A percentile compares a stretch with the other conserved stretches of the same genome.
phyloP scores from a whole-genome alignment of 2,888 invertebrate genomes.

The Plagodis dolabraria region DNA sequence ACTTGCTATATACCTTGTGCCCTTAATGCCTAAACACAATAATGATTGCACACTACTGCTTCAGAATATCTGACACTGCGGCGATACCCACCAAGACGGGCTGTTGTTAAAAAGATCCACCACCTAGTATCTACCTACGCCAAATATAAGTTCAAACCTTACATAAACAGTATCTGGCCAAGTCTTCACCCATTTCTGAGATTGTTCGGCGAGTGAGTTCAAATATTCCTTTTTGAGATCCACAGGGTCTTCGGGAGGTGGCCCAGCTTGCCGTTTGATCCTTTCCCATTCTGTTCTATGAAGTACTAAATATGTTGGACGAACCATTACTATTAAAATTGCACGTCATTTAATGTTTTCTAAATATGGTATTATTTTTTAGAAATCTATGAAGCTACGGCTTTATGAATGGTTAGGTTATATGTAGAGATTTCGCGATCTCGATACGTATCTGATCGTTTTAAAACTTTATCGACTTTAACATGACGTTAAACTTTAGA shows the following conservation, averaged over 20 bases:
- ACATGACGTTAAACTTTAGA: too few relatives aligned
- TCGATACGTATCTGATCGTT: too few relatives aligned
- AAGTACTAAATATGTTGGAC: constrained; percentile 42
- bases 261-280: constrained; percentile 44
- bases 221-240: constrained; percentile 45
- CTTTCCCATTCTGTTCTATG: constrained; percentile 60
- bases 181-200: constrained; percentile 55
- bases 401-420: not conserved
- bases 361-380: not conserved
- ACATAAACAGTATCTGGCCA: constrained; percentile 64
- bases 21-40: too few relatives aligned
- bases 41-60: too few relatives aligned
- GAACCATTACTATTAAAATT: constrained; percentile 12
- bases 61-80: too few relatives aligned
- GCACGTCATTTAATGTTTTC: not conserved
- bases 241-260: constrained; percentile 26
- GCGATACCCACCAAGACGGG: too few relatives aligned
- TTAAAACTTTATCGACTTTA: too few relatives aligned
- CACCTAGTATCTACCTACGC: not conserved
- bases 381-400: constrained; percentile 18
- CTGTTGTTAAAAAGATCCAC: not conserved
- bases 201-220: constrained; percentile 51
- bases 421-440: too few relatives aligned
- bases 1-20: too few relatives aligned
- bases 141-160: constrained; percentile 12